These are phyloP conservation scores for Drosophila nikananu DNA, from an alignment of 1,140 invertebrate species.

Conservation along the genomic window DNA sequence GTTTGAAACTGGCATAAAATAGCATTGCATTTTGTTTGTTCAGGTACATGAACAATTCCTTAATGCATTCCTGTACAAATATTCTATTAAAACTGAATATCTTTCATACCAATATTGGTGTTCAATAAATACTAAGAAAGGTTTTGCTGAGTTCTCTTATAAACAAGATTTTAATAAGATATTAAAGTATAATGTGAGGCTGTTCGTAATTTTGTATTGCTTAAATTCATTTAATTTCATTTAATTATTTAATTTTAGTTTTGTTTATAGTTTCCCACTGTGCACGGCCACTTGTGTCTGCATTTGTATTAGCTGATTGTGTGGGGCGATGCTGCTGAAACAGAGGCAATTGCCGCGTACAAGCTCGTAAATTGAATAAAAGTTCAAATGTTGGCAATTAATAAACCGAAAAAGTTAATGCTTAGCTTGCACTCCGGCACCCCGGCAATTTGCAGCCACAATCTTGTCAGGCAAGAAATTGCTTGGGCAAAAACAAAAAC, in stretches of 20 bases:
- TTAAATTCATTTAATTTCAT: neutral
- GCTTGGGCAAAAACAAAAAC: neutral
- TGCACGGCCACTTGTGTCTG: neutral
- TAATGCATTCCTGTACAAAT: neutral
- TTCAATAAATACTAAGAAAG: neutral
- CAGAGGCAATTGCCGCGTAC: slow-evolving; percentile 57
- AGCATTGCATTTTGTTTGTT: too few relatives aligned
- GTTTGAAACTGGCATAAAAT: neutral
- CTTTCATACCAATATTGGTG: neutral
- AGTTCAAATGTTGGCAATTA: slow-evolving; percentile 82
- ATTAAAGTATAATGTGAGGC: neutral
- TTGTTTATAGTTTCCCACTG: neutral
- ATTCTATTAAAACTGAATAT: neutral
- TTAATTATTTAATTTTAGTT: neutral
- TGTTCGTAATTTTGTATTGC: neutral
- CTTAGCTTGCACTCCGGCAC: slow-evolving; percentile 27
- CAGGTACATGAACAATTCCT: too few relatives aligned
- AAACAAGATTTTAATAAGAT: neutral
- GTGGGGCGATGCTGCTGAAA: slow-evolving; percentile 32
- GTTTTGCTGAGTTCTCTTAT: neutral
- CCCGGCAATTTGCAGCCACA: slow-evolving; percentile 14
- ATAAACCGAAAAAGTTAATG: slow-evolving; percentile 81
- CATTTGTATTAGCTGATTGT: slow-evolving; percentile 66
- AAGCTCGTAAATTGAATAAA: slow-evolving; percentile 82
- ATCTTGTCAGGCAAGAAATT: slow-evolving; percentile 33